Conservation (phyloP, 37 sponge, comb jelly and placozoan genomes). For the Haliclona indistincta region DNA sequence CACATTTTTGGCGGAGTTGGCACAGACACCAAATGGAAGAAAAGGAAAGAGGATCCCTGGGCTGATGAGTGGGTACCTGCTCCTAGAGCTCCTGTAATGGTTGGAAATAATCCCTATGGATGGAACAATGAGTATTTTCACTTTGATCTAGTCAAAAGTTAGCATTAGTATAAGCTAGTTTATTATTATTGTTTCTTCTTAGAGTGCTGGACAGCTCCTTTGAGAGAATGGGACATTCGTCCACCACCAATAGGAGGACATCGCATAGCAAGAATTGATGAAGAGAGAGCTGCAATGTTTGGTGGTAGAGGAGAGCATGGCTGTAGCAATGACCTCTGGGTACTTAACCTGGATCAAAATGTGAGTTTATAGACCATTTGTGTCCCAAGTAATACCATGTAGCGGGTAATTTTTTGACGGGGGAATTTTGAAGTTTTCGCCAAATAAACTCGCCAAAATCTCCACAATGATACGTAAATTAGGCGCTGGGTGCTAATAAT, state of each 20-base stretch:
- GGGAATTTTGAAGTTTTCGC: too few species aligned
- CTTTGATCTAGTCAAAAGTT: slow-evolving; percentile 54
- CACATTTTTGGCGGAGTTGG: too few species aligned
- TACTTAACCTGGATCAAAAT: slow-evolving; percentile 23
- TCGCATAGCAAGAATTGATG: slow-evolving; percentile 33
- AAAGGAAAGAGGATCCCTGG: neutral
- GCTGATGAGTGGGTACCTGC: neutral
- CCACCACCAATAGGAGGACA: slow-evolving; percentile 29
- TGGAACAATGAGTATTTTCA: slow-evolving; percentile 76
- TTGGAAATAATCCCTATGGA: slow-evolving; percentile 21
- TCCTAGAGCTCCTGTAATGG: neutral
- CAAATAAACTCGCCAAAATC: too few species aligned
- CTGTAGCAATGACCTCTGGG: slow-evolving; percentile 6
- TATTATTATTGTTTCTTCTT: slow-evolving; percentile 3
- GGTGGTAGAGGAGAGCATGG: slow-evolving; percentile 26
- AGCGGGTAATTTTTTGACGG: too few species aligned
- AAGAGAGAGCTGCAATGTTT: slow-evolving; percentile 40
- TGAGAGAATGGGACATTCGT: slow-evolving; percentile 12
- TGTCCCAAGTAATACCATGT: too few species aligned
- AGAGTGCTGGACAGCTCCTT: slow-evolving; percentile 39
- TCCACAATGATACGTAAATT: too few species aligned
- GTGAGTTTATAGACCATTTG: slow-evolving; percentile 2
- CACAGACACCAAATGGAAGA: too few species aligned
- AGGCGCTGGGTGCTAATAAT: too few species aligned
- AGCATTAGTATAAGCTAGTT: neutral